Evolutionary conservation across 2,113 vertebrate species (phyloP).

Genomic region (Ardeotis arabs): DNA sequence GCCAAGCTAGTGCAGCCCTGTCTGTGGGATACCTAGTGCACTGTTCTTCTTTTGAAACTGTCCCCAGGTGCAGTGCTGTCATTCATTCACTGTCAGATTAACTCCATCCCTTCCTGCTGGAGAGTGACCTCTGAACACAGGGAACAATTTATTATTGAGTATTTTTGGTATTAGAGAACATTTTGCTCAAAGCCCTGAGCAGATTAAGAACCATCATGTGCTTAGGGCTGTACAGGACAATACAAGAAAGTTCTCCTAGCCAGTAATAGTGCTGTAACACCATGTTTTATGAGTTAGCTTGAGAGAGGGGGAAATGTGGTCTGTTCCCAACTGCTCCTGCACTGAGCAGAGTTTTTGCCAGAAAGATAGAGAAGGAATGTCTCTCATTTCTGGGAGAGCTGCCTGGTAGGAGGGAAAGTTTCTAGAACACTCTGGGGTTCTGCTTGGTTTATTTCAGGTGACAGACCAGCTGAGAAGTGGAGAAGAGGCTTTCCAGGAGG

Average conservation of each 20-base stretch:
- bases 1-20: background rate
- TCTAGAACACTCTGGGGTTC: background rate
- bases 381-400: background rate
- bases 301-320: background rate
- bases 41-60: background rate
- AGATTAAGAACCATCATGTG: background rate
- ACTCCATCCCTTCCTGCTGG: background rate
- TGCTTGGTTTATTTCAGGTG: slow-evolving; percentile 66
- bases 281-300: background rate
- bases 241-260: background rate
- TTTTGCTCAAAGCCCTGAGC: background rate
- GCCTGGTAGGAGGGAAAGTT: background rate
- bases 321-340: background rate
- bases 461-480: slow-evolving; percentile 73
- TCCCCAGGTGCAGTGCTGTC: background rate
- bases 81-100: background rate
- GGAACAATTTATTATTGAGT: background rate
- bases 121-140: background rate
- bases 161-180: background rate
- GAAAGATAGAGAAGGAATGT: background rate
- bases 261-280: background rate
- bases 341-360: background rate
- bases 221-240: background rate
- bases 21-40: background rate
- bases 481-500: slow-evolving; percentile 72